These are phyloP conservation scores for Lepisosteus oculatus DNA, from an alignment of 2,113 vertebrate species.

Conservation along the genomic window DNA sequence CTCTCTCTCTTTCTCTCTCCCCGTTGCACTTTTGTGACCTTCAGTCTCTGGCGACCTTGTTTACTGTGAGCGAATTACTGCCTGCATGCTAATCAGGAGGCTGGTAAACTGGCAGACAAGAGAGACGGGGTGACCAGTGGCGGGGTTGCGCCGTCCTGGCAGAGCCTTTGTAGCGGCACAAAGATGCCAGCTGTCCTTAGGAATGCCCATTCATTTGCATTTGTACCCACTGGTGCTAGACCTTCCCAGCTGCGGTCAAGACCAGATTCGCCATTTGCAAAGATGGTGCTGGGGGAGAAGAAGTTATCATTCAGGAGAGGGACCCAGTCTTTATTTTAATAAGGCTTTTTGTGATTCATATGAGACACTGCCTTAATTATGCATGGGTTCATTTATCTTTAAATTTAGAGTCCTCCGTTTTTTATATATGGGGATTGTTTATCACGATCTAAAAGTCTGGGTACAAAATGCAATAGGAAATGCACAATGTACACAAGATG, in stretches of 20 bases:
- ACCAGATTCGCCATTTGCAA: neutral
- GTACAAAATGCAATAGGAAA: no score
- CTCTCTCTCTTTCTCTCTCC: conserved; percentile 29
- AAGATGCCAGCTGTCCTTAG: neutral
- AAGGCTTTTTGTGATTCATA: no score
- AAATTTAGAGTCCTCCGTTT: no score
- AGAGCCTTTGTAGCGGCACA: neutral
- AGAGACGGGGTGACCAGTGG: conserved; percentile 31
- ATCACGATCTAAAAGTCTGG: no score
- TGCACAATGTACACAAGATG: no score
- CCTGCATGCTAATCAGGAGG: conserved; percentile 56
- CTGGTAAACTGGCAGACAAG: conserved; percentile 28
- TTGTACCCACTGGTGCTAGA: neutral
- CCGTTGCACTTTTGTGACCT: conserved; percentile 46
- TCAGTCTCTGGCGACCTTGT: conserved; percentile 57
- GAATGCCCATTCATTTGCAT: neutral
- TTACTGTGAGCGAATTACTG: conserved; percentile 44
- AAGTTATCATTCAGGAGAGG: no score
- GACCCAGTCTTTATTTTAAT: no score
- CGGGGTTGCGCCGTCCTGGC: conserved; percentile 6
- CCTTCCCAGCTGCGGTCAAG: neutral
- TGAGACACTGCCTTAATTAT: no score
- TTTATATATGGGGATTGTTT: no score
- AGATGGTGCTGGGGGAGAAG: no score
- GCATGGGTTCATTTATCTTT: no score